phyloP scores from a whole-genome alignment of 2,113 vertebrate genomes.

The Paedocypris sp. region DNA sequence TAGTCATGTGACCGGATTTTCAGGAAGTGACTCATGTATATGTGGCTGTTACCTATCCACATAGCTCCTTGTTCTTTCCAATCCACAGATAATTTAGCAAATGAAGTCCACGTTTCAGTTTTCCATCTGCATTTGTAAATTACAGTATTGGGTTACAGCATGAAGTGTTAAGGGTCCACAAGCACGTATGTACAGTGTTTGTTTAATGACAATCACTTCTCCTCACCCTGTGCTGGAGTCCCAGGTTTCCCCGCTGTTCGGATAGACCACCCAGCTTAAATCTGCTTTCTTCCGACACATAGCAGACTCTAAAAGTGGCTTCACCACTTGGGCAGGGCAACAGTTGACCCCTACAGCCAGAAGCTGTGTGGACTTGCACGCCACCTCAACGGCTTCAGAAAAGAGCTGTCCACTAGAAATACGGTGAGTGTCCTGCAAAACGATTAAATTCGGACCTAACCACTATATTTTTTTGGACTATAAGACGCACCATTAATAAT shows the following conservation, averaged over 20 bases:
- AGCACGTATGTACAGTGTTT: too few relatives aligned
- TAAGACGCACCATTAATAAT: neutral
- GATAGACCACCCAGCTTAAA: constrained; percentile 64
- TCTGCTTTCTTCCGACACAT: constrained; percentile 34
- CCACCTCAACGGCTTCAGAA: constrained; percentile 47
- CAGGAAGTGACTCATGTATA: too few relatives aligned
- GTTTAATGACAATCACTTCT: neutral
- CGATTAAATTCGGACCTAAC: neutral
- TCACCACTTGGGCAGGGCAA: constrained; percentile 53
- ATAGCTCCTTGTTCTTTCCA: constrained; percentile 62
- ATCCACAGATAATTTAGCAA: constrained; percentile 38
- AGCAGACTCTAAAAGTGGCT: constrained; percentile 54
- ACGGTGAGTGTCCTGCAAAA: constrained; percentile 47
- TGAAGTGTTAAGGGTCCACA: neutral
- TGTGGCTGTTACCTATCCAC: too few relatives aligned
- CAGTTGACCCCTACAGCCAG: constrained; percentile 69
- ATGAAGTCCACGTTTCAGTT: constrained; percentile 13
- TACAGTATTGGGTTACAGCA: neutral
- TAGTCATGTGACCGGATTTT: too few relatives aligned
- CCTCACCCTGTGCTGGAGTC: constrained; percentile 48
- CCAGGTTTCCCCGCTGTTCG: constrained; percentile 68
- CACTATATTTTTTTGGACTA: neutral
- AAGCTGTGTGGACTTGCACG: constrained; percentile 51
- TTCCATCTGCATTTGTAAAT: constrained; percentile 50
- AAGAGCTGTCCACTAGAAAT: constrained; percentile 61